Percentiles rank a stretch among this genome's conserved stretches.
These are phyloP conservation scores for Eulemur rubriventer DNA, from an alignment of 2,797 vertebrate genomes.

Conservation along the genomic window DNA sequence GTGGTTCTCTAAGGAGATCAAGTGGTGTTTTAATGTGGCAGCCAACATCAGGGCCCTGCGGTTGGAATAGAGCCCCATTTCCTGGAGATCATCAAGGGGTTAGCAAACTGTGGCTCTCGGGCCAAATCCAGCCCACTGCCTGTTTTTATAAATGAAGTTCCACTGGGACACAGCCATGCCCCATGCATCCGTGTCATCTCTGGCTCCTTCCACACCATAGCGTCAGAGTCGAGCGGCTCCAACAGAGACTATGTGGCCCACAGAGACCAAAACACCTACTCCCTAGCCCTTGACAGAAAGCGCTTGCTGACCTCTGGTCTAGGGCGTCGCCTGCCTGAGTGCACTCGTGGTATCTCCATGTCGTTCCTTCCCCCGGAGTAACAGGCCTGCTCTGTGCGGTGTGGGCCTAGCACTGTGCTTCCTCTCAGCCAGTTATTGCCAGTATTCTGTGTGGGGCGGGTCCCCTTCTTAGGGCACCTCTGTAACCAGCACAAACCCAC, in stretches of 20 bases:
- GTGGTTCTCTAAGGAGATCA: not conserved
- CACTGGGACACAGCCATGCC: not conserved
- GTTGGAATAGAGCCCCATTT: not conserved
- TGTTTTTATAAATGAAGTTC: not conserved
- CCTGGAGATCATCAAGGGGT: not conserved
- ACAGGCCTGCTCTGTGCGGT: not conserved
- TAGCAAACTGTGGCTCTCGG: not conserved
- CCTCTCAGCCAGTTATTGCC: not conserved
- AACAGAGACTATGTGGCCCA: not conserved
- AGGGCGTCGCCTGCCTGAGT: not conserved
- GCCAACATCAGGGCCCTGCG: not conserved
- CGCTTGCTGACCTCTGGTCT: not conserved
- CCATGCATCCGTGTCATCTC: not conserved
- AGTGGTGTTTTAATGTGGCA: not conserved
- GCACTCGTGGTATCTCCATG: rapidly evolving
- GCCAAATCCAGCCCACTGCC: not conserved
- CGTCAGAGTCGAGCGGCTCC: not conserved
- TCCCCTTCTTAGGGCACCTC: not conserved
- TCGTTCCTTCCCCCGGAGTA: too few species aligned
- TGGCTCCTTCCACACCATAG: not conserved
- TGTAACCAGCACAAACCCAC: not conserved
- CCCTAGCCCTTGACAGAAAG: not conserved
- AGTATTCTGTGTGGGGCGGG: rapidly evolving
- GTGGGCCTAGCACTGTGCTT: not conserved
- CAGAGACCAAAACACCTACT: not conserved